Conservation (phyloP, 2,888 invertebrate species). For the Athripsodes cinereus region DNA sequence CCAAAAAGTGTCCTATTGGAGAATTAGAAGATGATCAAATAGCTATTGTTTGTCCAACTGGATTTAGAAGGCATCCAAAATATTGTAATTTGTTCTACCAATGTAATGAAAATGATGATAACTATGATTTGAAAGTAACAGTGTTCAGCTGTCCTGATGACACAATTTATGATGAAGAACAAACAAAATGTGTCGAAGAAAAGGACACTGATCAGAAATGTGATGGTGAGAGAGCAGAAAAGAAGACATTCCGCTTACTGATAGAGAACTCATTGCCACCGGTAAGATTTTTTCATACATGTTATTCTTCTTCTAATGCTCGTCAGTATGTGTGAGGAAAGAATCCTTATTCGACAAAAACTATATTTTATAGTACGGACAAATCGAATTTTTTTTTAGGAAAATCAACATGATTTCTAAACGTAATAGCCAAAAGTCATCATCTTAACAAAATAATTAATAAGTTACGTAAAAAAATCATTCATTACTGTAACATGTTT, state of each 20-base stretch:
- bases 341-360: too few relatives aligned
- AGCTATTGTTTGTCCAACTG: constrained; percentile 71
- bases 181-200: constrained; percentile 64
- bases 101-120: constrained; percentile 61
- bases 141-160: constrained; percentile 71
- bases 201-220: constrained; percentile 53
- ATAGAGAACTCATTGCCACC: constrained; percentile 43
- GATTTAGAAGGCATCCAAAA: constrained; percentile 76
- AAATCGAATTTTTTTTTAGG: too few relatives aligned
- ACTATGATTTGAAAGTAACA: constrained; percentile 66
- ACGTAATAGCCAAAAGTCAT: too few relatives aligned
- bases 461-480: too few relatives aligned
- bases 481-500: too few relatives aligned
- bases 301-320: too few relatives aligned
- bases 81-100: constrained; percentile 81
- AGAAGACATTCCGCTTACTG: constrained; percentile 50
- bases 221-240: constrained; percentile 49
- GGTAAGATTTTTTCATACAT: constrained; percentile 2
- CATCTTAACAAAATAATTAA: too few relatives aligned
- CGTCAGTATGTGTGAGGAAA: too few relatives aligned
- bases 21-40: constrained; percentile 64
- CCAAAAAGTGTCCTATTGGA: constrained; percentile 36
- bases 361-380: too few relatives aligned
- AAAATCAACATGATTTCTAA: too few relatives aligned
- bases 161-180: constrained; percentile 71